Percentiles rank a stretch among this genome's conserved stretches.
phyloP scores from a whole-genome alignment of 2,113 vertebrate species.

The Rallus limicola region DNA sequence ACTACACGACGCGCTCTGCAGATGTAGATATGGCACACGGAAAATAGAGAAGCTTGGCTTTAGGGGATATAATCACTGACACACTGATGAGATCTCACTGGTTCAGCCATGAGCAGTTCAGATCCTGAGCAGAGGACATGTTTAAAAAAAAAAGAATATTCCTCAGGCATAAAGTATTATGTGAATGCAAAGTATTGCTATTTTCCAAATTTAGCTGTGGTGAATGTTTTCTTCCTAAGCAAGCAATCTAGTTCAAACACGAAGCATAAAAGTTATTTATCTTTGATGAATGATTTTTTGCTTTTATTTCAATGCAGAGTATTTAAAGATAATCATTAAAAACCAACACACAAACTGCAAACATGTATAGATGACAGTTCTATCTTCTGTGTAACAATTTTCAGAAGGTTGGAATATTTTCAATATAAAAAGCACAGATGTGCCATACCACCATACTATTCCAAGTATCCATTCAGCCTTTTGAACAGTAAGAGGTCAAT shows the following conservation, averaged over 20 bases:
- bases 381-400: not conserved
- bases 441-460: not conserved
- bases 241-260: not conserved
- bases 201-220: not conserved
- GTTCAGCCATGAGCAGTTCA: not conserved
- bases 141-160: not conserved
- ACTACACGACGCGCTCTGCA: not conserved
- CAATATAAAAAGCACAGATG: not conserved
- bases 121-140: not conserved
- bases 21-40: not conserved
- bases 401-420: conserved; percentile 12
- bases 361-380: not conserved
- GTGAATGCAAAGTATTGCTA: not conserved
- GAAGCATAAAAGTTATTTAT: not conserved
- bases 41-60: not conserved
- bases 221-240: not conserved
- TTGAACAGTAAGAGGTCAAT: conserved; percentile 19
- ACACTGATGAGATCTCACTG: not conserved
- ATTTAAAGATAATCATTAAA: conserved; percentile 9
- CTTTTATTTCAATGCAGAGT: not conserved
- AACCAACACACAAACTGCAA: not conserved
- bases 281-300: not conserved
- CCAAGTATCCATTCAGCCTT: not conserved
- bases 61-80: not conserved
- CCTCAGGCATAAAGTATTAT: not conserved